Evolutionary conservation across 1,140 invertebrate genomes (phyloP).

Genomic region (Aphelenchoides avenae): DNA sequence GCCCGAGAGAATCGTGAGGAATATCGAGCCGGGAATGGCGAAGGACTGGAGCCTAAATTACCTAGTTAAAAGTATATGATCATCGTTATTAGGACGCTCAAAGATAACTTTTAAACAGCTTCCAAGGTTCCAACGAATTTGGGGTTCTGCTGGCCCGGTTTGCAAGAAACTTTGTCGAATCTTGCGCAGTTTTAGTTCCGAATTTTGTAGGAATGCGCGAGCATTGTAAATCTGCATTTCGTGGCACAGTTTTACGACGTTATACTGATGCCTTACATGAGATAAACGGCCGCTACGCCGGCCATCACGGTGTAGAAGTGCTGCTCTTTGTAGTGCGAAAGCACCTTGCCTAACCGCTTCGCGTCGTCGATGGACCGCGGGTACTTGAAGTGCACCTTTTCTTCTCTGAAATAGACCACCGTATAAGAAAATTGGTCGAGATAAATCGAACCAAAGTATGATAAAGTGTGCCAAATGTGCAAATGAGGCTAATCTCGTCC

Average conservation of each 20-base stretch:
- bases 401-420: conserved; percentile 67
- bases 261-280: conserved; percentile 76
- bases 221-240: too few species aligned
- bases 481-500: neutral
- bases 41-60: conserved; percentile 97
- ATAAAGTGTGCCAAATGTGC: neutral
- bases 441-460: neutral
- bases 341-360: conserved; percentile 82
- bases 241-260: too few species aligned
- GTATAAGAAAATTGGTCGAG: neutral
- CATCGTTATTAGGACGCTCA: too few species aligned
- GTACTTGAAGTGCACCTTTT: conserved; percentile 80
- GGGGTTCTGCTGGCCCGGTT: too few species aligned
- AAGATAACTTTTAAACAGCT: too few species aligned
- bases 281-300: conserved; percentile 84
- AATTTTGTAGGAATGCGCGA: too few species aligned
- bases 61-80: too few species aligned
- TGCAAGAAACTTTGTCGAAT: too few species aligned
- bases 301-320: conserved; percentile 86
- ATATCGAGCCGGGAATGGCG: conserved; percentile 97
- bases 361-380: conserved; percentile 91
- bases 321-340: conserved; percentile 86
- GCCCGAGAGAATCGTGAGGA: conserved; percentile 91
- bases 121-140: too few species aligned
- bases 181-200: too few species aligned